Evolutionary conservation across 2,888 invertebrate species (phyloP), one percentile per base, ranked within the genome.

Genomic region (Gastrophysa polygoni): DNA sequence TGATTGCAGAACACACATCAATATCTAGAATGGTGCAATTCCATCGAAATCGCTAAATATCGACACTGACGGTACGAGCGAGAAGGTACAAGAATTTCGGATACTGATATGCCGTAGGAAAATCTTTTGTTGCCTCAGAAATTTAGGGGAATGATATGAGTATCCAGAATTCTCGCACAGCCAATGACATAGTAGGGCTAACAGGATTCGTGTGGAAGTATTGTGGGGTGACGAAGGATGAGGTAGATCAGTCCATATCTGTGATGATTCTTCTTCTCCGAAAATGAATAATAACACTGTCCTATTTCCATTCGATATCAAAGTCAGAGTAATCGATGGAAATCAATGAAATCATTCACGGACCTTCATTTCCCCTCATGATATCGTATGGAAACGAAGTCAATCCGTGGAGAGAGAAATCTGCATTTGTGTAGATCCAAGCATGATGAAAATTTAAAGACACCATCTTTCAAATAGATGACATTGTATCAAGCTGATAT

Each of bases 1-100:
- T 44, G 7, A 17, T 51, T 28, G 14, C 16, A 38, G 29, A 43
- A 34, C 50, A 50, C 18, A 47, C 28, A 14, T 59, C 59, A 63
- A 63, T 63, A 56, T 59, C 63, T 63, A 63, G 47, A 59, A 56
- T 57, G 46, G 75, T 75, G 76, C 75, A 75, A 71, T 64, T 72
- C 73, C 73, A 72, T 64, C 64, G 71, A 63, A 74, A 73, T 73
- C 74, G 76, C 73, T 76, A 78, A 78, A 77, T 71, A 77, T 78
- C 59, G 75, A 79, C 78, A 78, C 72, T 77, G 75, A 78, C n/a
- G 77, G 77, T 77, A 78, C 77, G 77, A 78, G 78, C 78, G 76
- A 71, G 61, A 55, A 63, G 49, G 57, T 51, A 58, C 50, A 59
- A 56, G 24, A 63, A 52, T 57, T 57, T 57, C 51, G 63, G 56